Evolutionary conservation across 2,797 vertebrate genomes (phyloP), one percentile per base, ranked within the genome.

Genomic region (Botia almorhae): DNA sequence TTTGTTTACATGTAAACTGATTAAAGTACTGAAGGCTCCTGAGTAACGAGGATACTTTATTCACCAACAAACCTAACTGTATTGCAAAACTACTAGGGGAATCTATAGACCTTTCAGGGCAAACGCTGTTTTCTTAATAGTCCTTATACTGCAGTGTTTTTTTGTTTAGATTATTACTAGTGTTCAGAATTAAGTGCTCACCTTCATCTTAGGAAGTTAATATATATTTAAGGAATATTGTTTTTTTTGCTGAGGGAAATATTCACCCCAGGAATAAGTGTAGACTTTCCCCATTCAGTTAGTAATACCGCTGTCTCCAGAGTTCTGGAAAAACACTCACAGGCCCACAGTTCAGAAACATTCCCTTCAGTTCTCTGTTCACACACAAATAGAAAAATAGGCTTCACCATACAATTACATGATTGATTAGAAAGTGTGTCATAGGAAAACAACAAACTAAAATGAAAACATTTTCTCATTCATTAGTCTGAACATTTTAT

Each of bases 381-480:
- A 83, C 64, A 82, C 68, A 81, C 11, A 56, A 63, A 84, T 86
- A 89, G 67, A 89, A 89, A 89, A 88, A 84, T 85, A 89, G 78
- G 82, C 81, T 85, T 76, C 79, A 81, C 77, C 82, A n/a, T 87
- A 86, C 85, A 84, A 81, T 85, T 82, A 79, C 81, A 82, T 72
- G 74, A 80, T 81, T 82, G 55, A 77, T 81, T 84, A 74, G 82
- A 85, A 82, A 83, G 81, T 77, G 63, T 43, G 48, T 55, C 63
- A 77, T 68, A 80, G 16, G 74, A 74, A 87, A 79, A 64, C 23
- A 80, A 77, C 29, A 81, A 81, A 53, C 56, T 69, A 58, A 78
- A 82, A 78, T 58, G 75, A 61, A 78, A 82, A 81, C 74, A 81
- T 72, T 74, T 78, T 81, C 69, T 74, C 76, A 82, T 78, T 83